phyloP scores from a whole-genome alignment of 2,113 vertebrate genomes.

The Anarrhichthys ocellatus region DNA sequence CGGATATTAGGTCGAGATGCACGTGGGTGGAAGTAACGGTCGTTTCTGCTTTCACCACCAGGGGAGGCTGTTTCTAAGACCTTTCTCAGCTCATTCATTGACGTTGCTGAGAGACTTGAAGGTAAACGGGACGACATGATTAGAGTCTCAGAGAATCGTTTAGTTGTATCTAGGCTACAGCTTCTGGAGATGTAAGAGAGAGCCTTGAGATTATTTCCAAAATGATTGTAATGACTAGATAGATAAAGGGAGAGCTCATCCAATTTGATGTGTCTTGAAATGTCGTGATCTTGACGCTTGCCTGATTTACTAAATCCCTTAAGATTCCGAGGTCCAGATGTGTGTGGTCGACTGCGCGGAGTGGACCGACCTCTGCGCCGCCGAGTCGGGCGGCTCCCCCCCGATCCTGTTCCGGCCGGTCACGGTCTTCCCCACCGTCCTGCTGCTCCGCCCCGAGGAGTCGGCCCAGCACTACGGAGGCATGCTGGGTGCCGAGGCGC shows the following conservation, averaged over 20 bases:
- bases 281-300: neutral
- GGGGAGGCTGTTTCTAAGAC: constrained; percentile 92
- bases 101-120: constrained; percentile 86
- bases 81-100: constrained; percentile 85
- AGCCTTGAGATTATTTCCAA: neutral
- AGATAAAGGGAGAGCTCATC: neutral
- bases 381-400: constrained; percentile 81
- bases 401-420: constrained; percentile 82
- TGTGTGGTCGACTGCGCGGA: constrained; percentile 89
- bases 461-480: constrained; percentile 81
- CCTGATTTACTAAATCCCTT: neutral
- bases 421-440: constrained; percentile 87
- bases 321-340: constrained; percentile 82
- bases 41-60: constrained; percentile 72
- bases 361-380: constrained; percentile 88
- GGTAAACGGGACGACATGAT: constrained; percentile 74
- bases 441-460: constrained; percentile 81
- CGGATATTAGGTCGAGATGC: neutral
- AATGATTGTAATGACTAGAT: neutral
- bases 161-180: no score
- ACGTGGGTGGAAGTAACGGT: neutral
- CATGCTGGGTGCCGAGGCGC: constrained; percentile 87
- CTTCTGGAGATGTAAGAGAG: neutral
- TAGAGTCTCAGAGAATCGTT: no score
- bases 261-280: neutral